phyloP scores from a whole-genome alignment of 2,888 invertebrate species.

The Dilophus febrilis region DNA sequence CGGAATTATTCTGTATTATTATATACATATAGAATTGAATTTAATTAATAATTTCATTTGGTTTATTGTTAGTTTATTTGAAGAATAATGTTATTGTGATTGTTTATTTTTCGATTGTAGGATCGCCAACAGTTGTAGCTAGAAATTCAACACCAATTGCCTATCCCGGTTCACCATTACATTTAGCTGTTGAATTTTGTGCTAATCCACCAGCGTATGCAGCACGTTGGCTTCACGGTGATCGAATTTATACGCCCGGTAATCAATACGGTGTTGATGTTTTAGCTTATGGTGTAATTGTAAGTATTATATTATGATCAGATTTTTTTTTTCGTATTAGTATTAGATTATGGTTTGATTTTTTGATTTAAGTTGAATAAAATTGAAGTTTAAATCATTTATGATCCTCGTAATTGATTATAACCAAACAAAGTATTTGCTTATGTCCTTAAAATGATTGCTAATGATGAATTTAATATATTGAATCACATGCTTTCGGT shows the following conservation, averaged over 20 bases:
- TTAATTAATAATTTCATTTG: not conserved
- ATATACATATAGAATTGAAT: not conserved
- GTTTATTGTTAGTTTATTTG: not conserved
- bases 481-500: too few relatives aligned
- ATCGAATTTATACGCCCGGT: slow-evolving; percentile 30
- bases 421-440: too few relatives aligned
- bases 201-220: slow-evolving; percentile 47
- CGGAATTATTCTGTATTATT: not conserved
- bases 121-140: slow-evolving; percentile 48
- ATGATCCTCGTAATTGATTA: too few relatives aligned
- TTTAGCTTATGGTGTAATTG: slow-evolving; percentile 29
- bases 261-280: slow-evolving; percentile 31
- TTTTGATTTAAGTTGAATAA: too few relatives aligned
- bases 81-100: too few relatives aligned
- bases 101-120: slow-evolving; percentile 32
- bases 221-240: slow-evolving; percentile 30
- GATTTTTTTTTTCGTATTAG: too few relatives aligned
- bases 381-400: too few relatives aligned
- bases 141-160: slow-evolving; percentile 48
- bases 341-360: too few relatives aligned
- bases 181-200: slow-evolving; percentile 55
- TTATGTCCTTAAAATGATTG: too few relatives aligned
- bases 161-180: slow-evolving; percentile 48
- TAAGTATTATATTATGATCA: slow-evolving; percentile 12
- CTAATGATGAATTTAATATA: too few relatives aligned